Percentiles rank a stretch among this genome's conserved stretches.
These are phyloP conservation scores for Anolis sagrei DNA, from an alignment of 2,113 vertebrate genomes.

Conservation along the genomic window DNA sequence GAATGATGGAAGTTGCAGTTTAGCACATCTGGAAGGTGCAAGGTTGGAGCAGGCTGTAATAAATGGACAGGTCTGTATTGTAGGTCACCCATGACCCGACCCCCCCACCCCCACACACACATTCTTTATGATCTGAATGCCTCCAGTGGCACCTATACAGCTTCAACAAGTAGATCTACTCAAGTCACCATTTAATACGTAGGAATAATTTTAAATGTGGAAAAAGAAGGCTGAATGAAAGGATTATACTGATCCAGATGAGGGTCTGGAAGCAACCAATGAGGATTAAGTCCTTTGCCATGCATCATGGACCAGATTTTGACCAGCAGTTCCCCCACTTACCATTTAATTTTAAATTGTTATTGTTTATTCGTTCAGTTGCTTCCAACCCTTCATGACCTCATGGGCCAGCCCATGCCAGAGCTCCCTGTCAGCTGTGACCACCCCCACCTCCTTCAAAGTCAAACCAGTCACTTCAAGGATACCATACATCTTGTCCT, in stretches of 20 bases:
- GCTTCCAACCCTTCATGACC: no score
- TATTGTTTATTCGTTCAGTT: no score
- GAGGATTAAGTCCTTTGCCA: background rate
- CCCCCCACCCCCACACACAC: background rate
- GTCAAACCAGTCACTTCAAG: no score
- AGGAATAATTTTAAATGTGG: background rate
- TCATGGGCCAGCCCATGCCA: no score
- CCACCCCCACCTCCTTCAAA: no score
- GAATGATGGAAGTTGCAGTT: background rate
- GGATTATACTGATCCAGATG: background rate
- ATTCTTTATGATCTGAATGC: background rate
- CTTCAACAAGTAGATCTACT: background rate
- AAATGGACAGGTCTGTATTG: background rate
- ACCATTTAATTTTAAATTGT: background rate
- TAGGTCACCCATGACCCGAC: background rate
- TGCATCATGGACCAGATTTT: background rate
- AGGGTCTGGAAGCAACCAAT: background rate
- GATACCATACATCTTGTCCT: no score
- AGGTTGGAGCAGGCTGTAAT: background rate
- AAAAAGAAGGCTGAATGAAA: background rate
- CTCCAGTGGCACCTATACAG: background rate
- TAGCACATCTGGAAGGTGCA: background rate
- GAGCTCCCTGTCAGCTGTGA: no score
- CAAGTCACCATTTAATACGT: background rate
- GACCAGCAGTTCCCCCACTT: background rate